Percentiles rank a stretch among this genome's conserved stretches.
Conservation (phyloP, 2,888 invertebrate genomes). For the Halocaridina rubra region DNA sequence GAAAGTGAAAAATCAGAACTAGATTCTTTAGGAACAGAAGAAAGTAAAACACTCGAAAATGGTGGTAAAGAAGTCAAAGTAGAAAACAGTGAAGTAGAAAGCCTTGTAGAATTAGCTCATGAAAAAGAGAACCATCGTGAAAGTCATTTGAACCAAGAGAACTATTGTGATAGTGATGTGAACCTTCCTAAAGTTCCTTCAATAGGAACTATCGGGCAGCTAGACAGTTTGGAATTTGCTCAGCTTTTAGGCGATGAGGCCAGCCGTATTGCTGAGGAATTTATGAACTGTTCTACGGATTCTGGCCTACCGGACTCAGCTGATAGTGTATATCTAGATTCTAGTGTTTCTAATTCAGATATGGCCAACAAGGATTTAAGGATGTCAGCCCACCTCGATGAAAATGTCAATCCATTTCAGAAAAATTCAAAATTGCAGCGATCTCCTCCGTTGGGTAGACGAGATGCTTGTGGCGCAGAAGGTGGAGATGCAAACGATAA, state of each 20-base stretch:
- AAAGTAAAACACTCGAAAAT: neutral
- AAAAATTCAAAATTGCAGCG: slow-evolving; percentile 18
- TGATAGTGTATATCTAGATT: slow-evolving; percentile 10
- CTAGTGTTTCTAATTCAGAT: neutral
- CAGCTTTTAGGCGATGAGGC: slow-evolving; percentile 60
- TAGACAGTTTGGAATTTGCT: slow-evolving; percentile 60
- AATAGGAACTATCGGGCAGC: slow-evolving; percentile 46
- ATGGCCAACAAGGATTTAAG: slow-evolving; percentile 33
- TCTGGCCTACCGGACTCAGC: slow-evolving; percentile 46
- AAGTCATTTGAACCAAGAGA: neutral
- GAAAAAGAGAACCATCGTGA: neutral
- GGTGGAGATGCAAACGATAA: slow-evolving; percentile 12
- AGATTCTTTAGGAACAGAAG: neutral
- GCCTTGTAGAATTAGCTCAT: neutral
- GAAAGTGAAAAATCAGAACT: neutral
- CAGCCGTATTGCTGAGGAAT: slow-evolving; percentile 59
- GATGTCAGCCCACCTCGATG: slow-evolving; percentile 24
- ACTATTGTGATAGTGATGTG: neutral
- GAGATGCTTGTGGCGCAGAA: slow-evolving; percentile 51
- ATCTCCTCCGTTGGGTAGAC: slow-evolving; percentile 51
- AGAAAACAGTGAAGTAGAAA: neutral
- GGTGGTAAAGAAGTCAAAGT: neutral
- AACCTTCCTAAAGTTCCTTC: slow-evolving; percentile 34
- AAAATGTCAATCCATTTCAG: slow-evolving; percentile 50
- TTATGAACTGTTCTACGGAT: slow-evolving; percentile 53